Conservation (phyloP, 2,888 invertebrate genomes). For the Pocota personata region DNA sequence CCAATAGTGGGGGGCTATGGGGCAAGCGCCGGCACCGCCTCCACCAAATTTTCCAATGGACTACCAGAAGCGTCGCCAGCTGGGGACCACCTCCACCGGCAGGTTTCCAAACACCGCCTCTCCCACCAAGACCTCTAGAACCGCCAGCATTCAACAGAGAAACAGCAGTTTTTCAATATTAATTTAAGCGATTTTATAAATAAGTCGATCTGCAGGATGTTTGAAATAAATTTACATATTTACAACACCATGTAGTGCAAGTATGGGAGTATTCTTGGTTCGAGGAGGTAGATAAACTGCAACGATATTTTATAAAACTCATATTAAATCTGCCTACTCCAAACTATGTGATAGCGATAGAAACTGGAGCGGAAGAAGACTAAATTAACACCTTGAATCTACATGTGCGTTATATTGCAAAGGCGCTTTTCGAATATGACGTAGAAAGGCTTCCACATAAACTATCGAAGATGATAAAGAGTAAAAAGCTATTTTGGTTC, state of each 20-base stretch:
- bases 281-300: no score
- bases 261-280: no score
- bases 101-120: conserved; percentile 86
- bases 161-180: conserved; percentile 75
- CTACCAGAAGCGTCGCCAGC: conserved; percentile 87
- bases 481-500: no score
- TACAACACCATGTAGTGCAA: conserved; percentile 83
- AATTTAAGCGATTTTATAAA: conserved; percentile 37
- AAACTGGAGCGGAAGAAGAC: no score
- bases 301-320: no score
- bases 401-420: no score
- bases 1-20: conserved; percentile 83
- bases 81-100: conserved; percentile 87
- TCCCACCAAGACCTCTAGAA: conserved; percentile 88
- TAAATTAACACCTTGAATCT: no score
- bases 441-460: no score
- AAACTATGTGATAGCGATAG: no score
- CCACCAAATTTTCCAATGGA: conserved; percentile 88
- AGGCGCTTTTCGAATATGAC: no score
- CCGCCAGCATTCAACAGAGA: conserved; percentile 85
- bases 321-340: no score
- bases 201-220: conserved; percentile 48
- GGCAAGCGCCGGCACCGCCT: conserved; percentile 84
- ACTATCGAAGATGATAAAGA: no score
- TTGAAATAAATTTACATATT: conserved; percentile 60